These are phyloP conservation scores for Drosophila sturtevanti DNA, from an alignment of 1,140 invertebrate genomes.

Conservation along the genomic window DNA sequence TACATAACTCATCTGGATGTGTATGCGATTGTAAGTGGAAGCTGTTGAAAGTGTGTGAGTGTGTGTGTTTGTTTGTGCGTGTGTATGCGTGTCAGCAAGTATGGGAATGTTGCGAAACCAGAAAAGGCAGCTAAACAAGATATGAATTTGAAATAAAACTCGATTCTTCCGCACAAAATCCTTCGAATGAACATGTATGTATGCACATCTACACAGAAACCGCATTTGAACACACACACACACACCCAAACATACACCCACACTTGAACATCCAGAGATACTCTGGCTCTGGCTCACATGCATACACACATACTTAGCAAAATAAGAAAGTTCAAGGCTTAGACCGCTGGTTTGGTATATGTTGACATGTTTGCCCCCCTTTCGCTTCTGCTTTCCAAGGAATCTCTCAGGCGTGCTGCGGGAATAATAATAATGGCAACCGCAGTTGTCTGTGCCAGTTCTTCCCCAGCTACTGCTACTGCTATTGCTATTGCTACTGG, in stretches of 20 bases:
- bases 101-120: not conserved
- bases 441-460: conserved; percentile 18
- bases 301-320: conserved; percentile 17
- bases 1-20: not conserved
- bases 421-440: conserved; percentile 60
- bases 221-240: conserved; percentile 15
- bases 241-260: not conserved
- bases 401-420: conserved; percentile 48
- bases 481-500: conserved; percentile 1
- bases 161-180: conserved; percentile 49
- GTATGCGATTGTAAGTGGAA: not conserved
- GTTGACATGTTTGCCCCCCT: conserved; percentile 53
- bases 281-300: not conserved
- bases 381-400: conserved; percentile 39
- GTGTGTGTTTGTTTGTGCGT: not conserved
- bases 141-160: conserved; percentile 57
- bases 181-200: conserved; percentile 39
- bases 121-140: conserved; percentile 24
- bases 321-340: conserved; percentile 55
- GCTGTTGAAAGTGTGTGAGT: not conserved
- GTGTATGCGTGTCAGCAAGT: not conserved
- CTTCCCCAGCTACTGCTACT: conserved; percentile 13
- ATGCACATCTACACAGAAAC: conserved; percentile 11
- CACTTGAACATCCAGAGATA: not conserved
- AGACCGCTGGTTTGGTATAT: conserved; percentile 49